phyloP scores from a whole-genome alignment of 2,113 vertebrate species.

The Tragelaphus scriptus region DNA sequence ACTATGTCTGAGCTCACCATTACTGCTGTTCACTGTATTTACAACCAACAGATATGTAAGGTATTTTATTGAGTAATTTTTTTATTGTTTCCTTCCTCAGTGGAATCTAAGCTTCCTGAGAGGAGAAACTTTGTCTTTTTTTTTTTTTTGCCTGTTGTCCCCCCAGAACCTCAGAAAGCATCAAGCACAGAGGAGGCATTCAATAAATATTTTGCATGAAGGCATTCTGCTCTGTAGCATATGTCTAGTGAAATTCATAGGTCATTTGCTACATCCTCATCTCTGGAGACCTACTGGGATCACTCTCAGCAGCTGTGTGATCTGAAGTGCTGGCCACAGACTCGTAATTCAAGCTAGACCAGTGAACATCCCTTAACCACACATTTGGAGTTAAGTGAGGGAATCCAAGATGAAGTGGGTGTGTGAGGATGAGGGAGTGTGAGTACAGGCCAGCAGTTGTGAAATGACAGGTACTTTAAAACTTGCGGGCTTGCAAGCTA shows the following conservation, averaged over 20 bases:
- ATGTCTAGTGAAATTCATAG: not conserved
- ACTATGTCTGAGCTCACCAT: not conserved
- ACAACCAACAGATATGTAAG: not conserved
- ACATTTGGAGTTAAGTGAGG: not conserved
- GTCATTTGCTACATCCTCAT: not conserved
- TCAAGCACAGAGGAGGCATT: not conserved
- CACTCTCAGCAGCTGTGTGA: not conserved
- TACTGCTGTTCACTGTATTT: not conserved
- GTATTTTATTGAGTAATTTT: not conserved
- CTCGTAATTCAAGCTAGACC: not conserved
- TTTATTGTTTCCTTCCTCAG: not conserved
- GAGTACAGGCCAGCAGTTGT: not conserved
- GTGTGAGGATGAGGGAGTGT: not conserved
- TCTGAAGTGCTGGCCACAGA: not conserved
- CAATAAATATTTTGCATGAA: not conserved
- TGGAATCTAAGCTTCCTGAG: not conserved
- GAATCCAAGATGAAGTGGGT: not conserved
- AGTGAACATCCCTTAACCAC: not conserved
- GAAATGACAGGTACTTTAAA: not conserved
- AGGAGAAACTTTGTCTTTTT: not conserved
- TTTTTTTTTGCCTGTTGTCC: not conserved
- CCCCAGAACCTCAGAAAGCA: not conserved
- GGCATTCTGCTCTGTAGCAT: not conserved
- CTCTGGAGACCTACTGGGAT: not conserved
- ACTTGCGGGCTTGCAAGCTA: not conserved